A percentile compares a stretch with the other conserved stretches of the same genome.
Evolutionary conservation across 2,797 vertebrate species (phyloP).

Genomic region (Fistularia tabacaria): DNA sequence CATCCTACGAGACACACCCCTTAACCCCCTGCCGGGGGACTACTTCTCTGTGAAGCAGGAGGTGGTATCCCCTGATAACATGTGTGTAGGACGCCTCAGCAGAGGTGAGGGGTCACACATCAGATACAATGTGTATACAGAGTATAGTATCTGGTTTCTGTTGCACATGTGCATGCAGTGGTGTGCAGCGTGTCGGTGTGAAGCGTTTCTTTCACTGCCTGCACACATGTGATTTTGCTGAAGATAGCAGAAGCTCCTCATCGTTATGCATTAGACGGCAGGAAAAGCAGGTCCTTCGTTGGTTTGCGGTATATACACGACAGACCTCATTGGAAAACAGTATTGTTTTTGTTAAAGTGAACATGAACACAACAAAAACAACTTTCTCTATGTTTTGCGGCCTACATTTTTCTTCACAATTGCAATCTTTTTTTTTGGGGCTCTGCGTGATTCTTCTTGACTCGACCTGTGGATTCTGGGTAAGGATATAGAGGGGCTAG

Average conservation of each 20-base stretch:
- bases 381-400: conserved; percentile 40
- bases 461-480: no score
- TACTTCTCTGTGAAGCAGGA: conserved; percentile 97
- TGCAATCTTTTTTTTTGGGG: conserved; percentile 49
- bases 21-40: conserved; percentile 87
- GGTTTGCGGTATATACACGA: conserved; percentile 66
- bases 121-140: neutral
- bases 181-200: conserved; percentile 7
- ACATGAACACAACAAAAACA: conserved; percentile 73
- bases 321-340: conserved; percentile 51
- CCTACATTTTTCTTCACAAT: conserved; percentile 68
- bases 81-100: conserved; percentile 96
- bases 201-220: conserved; percentile 16
- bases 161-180: conserved; percentile 4
- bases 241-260: conserved; percentile 51
- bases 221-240: conserved; percentile 37
- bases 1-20: conserved; percentile 87
- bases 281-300: conserved; percentile 63
- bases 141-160: neutral
- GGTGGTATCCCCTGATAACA: conserved; percentile 95
- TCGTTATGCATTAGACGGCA: conserved; percentile 45
- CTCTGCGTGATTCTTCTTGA: no score
- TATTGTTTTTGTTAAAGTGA: conserved; percentile 72
- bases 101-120: conserved; percentile 80
- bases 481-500: conserved; percentile 71